These are phyloP conservation scores for Dysmachus trigonus DNA, from an alignment of 2,888 invertebrate species.

Conservation along the genomic window DNA sequence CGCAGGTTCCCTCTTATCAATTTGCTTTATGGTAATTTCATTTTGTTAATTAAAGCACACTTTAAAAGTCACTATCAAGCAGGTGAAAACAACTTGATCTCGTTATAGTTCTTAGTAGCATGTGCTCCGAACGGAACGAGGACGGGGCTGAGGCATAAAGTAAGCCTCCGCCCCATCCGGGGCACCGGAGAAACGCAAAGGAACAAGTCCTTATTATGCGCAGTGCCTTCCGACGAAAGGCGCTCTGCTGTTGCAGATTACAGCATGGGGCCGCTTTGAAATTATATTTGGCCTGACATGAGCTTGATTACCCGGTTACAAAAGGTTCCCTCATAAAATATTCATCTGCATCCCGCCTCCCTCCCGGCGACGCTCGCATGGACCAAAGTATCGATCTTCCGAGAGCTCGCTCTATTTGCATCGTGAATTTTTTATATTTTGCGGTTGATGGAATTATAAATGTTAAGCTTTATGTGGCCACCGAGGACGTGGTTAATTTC, in stretches of 20 bases:
- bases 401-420: not conserved
- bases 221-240: not conserved
- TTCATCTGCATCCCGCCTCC: not conserved
- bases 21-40: not conserved
- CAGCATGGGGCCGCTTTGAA: not conserved
- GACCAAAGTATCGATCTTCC: not conserved
- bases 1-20: not conserved
- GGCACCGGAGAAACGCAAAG: not conserved
- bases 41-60: not conserved
- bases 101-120: not conserved
- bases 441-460: not conserved
- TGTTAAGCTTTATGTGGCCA: not conserved
- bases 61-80: not conserved
- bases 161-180: not conserved
- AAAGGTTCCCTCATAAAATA: not conserved
- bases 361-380: not conserved
- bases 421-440: not conserved
- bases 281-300: conserved; percentile 1
- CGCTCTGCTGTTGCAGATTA: not conserved
- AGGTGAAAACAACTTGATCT: not conserved
- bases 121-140: not conserved
- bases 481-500: not conserved
- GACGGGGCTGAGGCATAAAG: not conserved
- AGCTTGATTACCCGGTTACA: not conserved
- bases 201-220: not conserved